Conservation (phyloP, 2,888 invertebrate genomes). For the Macrostomum cliftonense region DNA sequence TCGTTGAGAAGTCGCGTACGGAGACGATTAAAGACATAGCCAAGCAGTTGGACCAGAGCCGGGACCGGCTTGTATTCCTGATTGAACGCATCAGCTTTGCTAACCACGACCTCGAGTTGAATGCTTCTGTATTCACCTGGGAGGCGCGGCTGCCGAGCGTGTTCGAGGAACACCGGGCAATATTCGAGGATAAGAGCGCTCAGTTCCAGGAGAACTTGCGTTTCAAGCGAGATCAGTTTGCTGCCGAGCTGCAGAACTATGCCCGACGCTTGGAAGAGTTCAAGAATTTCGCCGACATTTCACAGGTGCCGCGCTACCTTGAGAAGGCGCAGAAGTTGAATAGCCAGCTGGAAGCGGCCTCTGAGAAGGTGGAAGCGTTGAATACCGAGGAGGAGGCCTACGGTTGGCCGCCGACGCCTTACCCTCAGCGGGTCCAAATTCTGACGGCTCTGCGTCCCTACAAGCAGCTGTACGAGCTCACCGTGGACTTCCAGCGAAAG, state of each 20-base stretch:
- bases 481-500: constrained; percentile 63
- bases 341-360: constrained; percentile 50
- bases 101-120: constrained; percentile 66
- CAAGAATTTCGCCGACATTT: constrained; percentile 66
- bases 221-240: constrained; percentile 54
- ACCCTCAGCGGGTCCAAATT: constrained; percentile 57
- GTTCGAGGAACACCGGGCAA: constrained; percentile 59
- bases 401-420: constrained; percentile 67
- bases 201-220: constrained; percentile 67
- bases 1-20: constrained; percentile 55
- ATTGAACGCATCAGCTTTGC: constrained; percentile 61
- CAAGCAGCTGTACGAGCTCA: constrained; percentile 69
- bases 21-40: constrained; percentile 54
- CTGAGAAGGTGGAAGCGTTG: constrained; percentile 54
- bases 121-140: constrained; percentile 67
- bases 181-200: constrained; percentile 58
- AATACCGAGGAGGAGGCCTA: constrained; percentile 75
- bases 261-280: constrained; percentile 62
- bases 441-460: constrained; percentile 63
- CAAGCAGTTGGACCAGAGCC: constrained; percentile 46
- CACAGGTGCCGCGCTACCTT: constrained; percentile 61
- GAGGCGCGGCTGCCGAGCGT: constrained; percentile 59
- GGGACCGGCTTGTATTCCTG: constrained; percentile 51
- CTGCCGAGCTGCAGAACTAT: constrained; percentile 59
- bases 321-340: constrained; percentile 61